Evolutionary conservation across 2,797 vertebrate genomes (phyloP).

Genomic region (Oophaga sylvatica): DNA sequence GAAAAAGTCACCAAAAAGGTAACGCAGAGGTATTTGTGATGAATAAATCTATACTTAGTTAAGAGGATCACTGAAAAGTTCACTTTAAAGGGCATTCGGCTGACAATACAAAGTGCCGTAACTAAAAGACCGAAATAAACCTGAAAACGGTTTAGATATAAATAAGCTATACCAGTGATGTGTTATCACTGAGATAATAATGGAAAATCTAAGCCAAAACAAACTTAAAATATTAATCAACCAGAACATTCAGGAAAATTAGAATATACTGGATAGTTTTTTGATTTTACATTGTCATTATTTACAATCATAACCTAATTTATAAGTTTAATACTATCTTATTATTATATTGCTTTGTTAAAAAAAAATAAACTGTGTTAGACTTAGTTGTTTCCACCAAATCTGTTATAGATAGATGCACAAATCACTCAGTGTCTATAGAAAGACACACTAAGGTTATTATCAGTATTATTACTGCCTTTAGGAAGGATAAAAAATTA

Average conservation of each 20-base stretch:
- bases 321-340: too few species aligned
- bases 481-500: too few species aligned
- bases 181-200: neutral
- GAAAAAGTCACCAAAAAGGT: slow-evolving; percentile 58
- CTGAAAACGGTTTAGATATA: neutral
- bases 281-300: too few species aligned
- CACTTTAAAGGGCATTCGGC: slow-evolving; percentile 47
- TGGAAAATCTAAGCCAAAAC: neutral
- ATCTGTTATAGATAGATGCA: too few species aligned
- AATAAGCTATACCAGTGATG: neutral
- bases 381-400: too few species aligned
- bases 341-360: too few species aligned
- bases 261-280: neutral
- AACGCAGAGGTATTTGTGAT: slow-evolving; percentile 20
- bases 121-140: slow-evolving; percentile 3
- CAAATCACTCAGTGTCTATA: too few species aligned
- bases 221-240: neutral
- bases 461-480: too few species aligned
- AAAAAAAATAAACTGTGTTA: too few species aligned
- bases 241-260: neutral
- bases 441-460: too few species aligned
- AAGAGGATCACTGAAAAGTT: slow-evolving; percentile 40
- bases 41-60: slow-evolving; percentile 56
- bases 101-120: slow-evolving; percentile 8
- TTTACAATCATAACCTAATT: too few species aligned